These are phyloP conservation scores for Ormia ochracea DNA, from an alignment of 2,888 invertebrate genomes.

Conservation along the genomic window DNA sequence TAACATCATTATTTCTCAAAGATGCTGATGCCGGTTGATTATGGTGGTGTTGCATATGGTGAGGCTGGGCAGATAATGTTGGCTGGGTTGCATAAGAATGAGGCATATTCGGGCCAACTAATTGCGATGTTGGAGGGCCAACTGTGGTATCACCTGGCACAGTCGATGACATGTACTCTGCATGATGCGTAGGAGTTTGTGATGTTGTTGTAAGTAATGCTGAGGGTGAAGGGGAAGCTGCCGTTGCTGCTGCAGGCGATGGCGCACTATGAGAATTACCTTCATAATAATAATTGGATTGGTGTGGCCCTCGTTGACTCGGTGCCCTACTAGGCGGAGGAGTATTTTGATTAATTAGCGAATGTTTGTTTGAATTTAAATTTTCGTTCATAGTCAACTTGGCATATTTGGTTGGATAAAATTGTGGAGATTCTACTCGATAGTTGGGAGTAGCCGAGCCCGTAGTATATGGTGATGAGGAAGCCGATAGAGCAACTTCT, in stretches of 20 bases:
- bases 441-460: constrained; percentile 54
- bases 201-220: constrained; percentile 54
- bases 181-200: constrained; percentile 60
- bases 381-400: constrained; percentile 65
- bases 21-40: constrained; percentile 21
- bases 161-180: constrained; percentile 48
- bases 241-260: constrained; percentile 69
- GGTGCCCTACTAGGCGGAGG: constrained; percentile 60
- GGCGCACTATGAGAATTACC: constrained; percentile 62
- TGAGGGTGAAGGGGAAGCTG: constrained; percentile 69
- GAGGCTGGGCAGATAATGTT: constrained; percentile 26
- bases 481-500: constrained; percentile 57
- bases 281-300: constrained; percentile 59
- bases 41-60: constrained; percentile 47
- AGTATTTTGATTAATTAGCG: constrained; percentile 64
- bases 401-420: constrained; percentile 69
- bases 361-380: constrained; percentile 32
- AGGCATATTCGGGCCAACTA: constrained; percentile 33
- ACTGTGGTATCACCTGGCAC: neutral
- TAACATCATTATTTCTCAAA: constrained; percentile 39
- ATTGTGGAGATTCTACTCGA: constrained; percentile 57
- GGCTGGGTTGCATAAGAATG: constrained; percentile 50
- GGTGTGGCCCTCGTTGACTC: constrained; percentile 52
- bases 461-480: constrained; percentile 63
- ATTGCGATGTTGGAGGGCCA: constrained; percentile 26